A percentile compares a stretch with the other conserved stretches of the same genome.
phyloP scores from a whole-genome alignment of 2,888 invertebrate genomes.

The Drosophila infuscata region DNA sequence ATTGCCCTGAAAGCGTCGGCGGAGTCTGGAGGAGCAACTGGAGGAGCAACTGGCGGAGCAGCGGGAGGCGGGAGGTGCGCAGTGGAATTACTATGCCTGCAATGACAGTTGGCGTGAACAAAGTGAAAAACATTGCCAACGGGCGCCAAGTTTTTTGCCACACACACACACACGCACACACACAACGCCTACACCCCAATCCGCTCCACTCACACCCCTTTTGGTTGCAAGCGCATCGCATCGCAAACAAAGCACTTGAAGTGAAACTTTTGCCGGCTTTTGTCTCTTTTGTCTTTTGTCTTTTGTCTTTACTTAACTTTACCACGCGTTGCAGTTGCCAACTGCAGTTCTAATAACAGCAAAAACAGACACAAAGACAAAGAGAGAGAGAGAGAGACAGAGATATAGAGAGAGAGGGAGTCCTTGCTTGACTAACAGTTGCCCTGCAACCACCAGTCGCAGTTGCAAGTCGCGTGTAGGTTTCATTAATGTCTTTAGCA shows the following conservation, averaged over 20 bases:
- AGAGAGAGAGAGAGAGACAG: neutral
- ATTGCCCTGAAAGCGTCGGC: conserved; percentile 59
- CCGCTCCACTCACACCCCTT: neutral
- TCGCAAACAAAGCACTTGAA: conserved; percentile 75
- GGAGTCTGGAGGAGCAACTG: neutral
- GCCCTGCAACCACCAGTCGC: neutral
- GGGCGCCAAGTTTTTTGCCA: conserved; percentile 60
- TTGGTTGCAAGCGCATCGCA: conserved; percentile 16
- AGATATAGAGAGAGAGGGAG: neutral
- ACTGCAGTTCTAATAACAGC: conserved; percentile 67
- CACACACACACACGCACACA: conserved; percentile 7
- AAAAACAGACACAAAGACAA: conserved; percentile 7
- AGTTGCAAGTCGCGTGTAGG: neutral
- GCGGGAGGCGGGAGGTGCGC: rapidly evolving
- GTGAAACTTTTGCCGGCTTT: conserved; percentile 74
- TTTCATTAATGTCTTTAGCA: neutral
- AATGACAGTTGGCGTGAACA: conserved; percentile 77
- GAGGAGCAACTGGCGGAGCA: neutral
- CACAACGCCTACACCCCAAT: neutral
- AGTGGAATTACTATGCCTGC: conserved; percentile 33
- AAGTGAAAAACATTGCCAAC: conserved; percentile 78
- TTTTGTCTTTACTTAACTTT: conserved; percentile 74
- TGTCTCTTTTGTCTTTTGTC: conserved; percentile 54
- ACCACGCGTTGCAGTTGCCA: conserved; percentile 67
- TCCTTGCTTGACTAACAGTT: neutral